phyloP scores from a whole-genome alignment of 2,113 vertebrate genomes.

The Prunella himalayana region DNA sequence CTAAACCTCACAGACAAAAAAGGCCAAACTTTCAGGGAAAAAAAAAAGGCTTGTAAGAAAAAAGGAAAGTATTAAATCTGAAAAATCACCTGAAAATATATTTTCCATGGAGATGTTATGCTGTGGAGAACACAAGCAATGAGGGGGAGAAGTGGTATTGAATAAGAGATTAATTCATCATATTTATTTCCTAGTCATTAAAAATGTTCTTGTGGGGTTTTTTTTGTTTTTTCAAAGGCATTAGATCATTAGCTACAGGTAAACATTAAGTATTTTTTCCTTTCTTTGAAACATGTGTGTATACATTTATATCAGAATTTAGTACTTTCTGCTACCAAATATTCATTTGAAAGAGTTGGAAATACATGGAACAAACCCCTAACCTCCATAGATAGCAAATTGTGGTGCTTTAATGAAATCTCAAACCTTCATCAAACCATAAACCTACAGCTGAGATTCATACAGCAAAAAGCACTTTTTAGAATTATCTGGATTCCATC shows the following conservation, averaged over 20 bases:
- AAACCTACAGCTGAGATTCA: conserved; percentile 55
- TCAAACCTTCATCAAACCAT: conserved; percentile 15
- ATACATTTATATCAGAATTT: background rate
- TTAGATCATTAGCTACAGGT: background rate
- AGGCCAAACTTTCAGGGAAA: background rate
- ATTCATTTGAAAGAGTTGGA: background rate
- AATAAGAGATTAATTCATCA: background rate
- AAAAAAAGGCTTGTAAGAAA: background rate
- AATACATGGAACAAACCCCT: background rate
- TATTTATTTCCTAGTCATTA: background rate
- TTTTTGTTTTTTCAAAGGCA: background rate
- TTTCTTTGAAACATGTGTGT: background rate
- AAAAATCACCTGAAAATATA: background rate
- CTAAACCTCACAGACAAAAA: background rate
- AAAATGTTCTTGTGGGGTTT: background rate
- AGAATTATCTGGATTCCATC: conserved; percentile 58
- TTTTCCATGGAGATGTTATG: background rate
- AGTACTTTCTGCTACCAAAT: background rate
- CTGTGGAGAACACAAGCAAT: background rate
- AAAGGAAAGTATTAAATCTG: background rate
- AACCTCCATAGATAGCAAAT: conserved; percentile 39
- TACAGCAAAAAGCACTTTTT: conserved; percentile 52
- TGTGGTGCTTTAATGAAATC: conserved; percentile 37
- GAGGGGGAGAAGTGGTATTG: background rate
- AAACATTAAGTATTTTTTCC: background rate